Percentiles rank a stretch among this genome's conserved stretches.
Evolutionary conservation across 2,888 invertebrate genomes (phyloP).

Genomic region (Drosophila mulleri): DNA sequence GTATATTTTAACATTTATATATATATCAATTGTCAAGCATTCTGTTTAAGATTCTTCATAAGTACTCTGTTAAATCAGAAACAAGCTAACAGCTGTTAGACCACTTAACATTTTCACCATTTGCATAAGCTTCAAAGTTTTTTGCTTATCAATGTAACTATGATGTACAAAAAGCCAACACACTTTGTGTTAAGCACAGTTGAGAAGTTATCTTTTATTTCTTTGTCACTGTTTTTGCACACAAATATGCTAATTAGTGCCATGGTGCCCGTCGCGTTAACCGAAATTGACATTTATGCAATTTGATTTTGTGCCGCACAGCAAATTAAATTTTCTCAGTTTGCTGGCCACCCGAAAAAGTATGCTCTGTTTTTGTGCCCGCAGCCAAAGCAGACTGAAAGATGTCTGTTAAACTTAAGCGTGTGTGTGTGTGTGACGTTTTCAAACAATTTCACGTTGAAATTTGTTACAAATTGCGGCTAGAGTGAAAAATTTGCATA

Average conservation of each 20-base stretch:
- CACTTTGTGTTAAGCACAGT: not conserved
- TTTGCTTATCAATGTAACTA: not conserved
- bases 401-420: conserved; percentile 33
- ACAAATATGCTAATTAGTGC: not conserved
- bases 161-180: not conserved
- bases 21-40: too few species aligned
- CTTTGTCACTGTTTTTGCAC: not conserved
- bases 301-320: conserved; percentile 72
- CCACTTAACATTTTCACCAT: not conserved
- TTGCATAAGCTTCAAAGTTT: not conserved
- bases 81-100: not conserved
- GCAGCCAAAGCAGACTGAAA: conserved; percentile 37
- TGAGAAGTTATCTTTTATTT: not conserved
- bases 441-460: conserved; percentile 71
- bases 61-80: too few species aligned
- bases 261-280: conserved; percentile 11
- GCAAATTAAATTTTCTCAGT: conserved; percentile 74
- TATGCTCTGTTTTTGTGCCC: conserved; percentile 61
- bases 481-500: conserved; percentile 73
- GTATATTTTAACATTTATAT: too few species aligned
- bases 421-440: conserved; percentile 25
- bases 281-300: conserved; percentile 78
- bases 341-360: conserved; percentile 53
- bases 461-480: conserved; percentile 76
- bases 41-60: too few species aligned